Percentiles rank a stretch among this genome's conserved stretches.
These are phyloP conservation scores for Platichthys stellatus DNA, from an alignment of 2,113 vertebrate species.

Conservation along the genomic window DNA sequence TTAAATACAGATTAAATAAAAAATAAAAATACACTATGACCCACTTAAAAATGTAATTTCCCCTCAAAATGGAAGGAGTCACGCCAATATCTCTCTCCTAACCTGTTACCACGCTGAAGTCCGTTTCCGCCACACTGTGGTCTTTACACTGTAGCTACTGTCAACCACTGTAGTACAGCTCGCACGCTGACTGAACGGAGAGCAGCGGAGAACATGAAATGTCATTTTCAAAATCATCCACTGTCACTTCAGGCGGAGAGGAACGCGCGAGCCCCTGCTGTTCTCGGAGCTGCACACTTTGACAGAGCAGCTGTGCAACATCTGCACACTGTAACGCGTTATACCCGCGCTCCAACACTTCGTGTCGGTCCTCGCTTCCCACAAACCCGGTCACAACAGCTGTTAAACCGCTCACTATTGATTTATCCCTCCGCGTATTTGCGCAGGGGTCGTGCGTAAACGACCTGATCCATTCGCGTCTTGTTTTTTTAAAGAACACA, in stretches of 20 bases:
- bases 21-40: too few species aligned
- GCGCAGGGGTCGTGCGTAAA: slow-evolving; percentile 44
- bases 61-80: not conserved
- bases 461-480: not conserved
- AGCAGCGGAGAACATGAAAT: not conserved
- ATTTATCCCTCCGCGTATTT: not conserved
- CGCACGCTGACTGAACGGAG: not conserved
- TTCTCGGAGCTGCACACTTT: slow-evolving; percentile 38
- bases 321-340: slow-evolving; percentile 22
- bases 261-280: slow-evolving; percentile 9
- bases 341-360: slow-evolving; percentile 4
- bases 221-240: slow-evolving; percentile 10
- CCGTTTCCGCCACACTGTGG: not conserved
- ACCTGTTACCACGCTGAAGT: not conserved
- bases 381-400: slow-evolving; percentile 2
- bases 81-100: not conserved
- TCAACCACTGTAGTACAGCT: not conserved
- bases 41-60: too few species aligned
- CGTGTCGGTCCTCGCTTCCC: slow-evolving; percentile 14
- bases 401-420: not conserved
- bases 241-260: slow-evolving; percentile 1
- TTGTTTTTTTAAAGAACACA: slow-evolving; percentile 9
- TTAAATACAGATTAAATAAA: too few species aligned
- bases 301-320: slow-evolving; percentile 49
- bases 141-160: not conserved